These are phyloP conservation scores for Camarhynchus parvulus DNA, from an alignment of 2,113 vertebrate genomes.

Conservation along the genomic window DNA sequence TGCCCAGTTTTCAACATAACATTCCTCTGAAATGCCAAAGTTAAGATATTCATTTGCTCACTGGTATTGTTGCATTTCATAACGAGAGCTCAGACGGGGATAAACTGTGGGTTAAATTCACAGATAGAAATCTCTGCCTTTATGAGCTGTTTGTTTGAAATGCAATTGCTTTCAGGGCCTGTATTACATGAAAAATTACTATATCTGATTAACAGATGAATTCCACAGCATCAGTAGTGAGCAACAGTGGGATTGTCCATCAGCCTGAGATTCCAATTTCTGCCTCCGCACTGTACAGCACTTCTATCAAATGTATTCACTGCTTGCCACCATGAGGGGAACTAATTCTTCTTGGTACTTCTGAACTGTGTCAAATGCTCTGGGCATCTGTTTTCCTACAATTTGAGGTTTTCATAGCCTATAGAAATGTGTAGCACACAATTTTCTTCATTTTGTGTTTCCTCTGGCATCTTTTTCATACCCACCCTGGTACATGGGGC, in stretches of 20 bases:
- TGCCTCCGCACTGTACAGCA: background rate
- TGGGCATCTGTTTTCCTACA: background rate
- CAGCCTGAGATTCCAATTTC: background rate
- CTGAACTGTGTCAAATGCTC: background rate
- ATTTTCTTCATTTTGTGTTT: background rate
- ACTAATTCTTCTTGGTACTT: background rate
- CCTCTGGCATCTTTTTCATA: background rate
- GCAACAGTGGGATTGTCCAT: background rate
- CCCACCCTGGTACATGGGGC: background rate
- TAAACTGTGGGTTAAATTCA: constrained; percentile 52
- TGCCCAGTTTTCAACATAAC: background rate
- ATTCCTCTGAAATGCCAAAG: constrained; percentile 61
- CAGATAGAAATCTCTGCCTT: constrained; percentile 60
- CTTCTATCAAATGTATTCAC: background rate
- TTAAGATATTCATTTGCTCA: constrained; percentile 60
- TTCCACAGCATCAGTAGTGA: background rate
- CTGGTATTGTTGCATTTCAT: constrained; percentile 31
- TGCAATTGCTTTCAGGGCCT: constrained; percentile 14
- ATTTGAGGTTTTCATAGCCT: background rate
- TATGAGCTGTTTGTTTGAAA: constrained; percentile 51
- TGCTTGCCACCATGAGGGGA: background rate
- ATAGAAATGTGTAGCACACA: background rate
- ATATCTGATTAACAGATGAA: background rate
- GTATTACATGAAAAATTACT: constrained; percentile 26
- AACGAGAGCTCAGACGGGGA: background rate